Evolutionary conservation across 1,140 invertebrate genomes (phyloP), one percentile per base, ranked within the genome.

Genomic region (Panagrolaimus sp.): DNA sequence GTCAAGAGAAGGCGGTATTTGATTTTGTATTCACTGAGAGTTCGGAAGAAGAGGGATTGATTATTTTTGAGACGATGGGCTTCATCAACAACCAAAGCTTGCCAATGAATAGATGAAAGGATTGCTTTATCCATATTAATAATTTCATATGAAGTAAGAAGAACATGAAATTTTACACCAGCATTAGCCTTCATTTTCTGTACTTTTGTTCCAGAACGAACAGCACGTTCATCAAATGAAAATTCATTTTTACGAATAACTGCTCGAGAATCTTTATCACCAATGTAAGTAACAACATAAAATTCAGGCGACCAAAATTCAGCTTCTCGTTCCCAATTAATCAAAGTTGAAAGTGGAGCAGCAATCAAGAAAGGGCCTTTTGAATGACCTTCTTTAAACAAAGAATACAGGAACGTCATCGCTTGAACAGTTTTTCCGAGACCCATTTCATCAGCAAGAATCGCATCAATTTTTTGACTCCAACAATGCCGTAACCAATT

Each of bases 241-340:
- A 99, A 86, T 85, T 99, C 96, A 82, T 99, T 94, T 85, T 99
- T 96, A 65, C 95, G 88, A 73, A 88, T 87, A 0, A 94, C 92
- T 43, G 84, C 83, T 78, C 96, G 87, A 66, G 91, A 93, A 83
- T 99, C 96, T 85, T 98, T 98, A 84, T 98, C 95, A 76, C 91
- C 96, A 12, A 96, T 91, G 84, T 99, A 99, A 0, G 96, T 99
- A 28, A 99, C 96, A 71, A 94, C 93, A 83, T 99, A 99, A 78
- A 99, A 93, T 83, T 99, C 96, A 1, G 96, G 96, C n/a, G 95
- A 73, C 96, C 96, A 99, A 21, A 93, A 89, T 85, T 99, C 96
- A 84, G 98, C 98, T 85, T 99, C 96, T 86, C 96, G 88, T 84
- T 99, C 96, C 96, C 96, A 99, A 86, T 99, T 99, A 71, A 99